These are phyloP conservation scores for Epirrita christyi DNA, from an alignment of 2,888 invertebrate genomes.

Conservation along the genomic window DNA sequence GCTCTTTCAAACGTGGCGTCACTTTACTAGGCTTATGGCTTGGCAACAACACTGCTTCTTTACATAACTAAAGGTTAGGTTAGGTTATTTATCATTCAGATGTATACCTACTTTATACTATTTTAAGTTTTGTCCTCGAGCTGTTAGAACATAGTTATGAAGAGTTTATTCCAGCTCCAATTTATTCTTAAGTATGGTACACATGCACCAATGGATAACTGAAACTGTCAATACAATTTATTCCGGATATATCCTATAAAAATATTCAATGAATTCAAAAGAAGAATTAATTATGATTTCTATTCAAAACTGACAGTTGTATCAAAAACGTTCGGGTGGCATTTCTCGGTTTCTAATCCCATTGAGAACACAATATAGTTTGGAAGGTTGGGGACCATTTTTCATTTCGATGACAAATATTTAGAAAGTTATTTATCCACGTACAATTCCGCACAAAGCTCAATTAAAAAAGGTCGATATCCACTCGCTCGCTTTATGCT, in stretches of 20 bases:
- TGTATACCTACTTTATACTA: background rate
- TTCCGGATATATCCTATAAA: conserved; percentile 60
- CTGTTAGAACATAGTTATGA: background rate
- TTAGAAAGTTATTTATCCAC: conserved; percentile 82
- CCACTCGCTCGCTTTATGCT: conserved; percentile 64
- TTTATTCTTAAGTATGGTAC: conserved; percentile 5
- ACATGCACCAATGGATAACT: conserved; percentile 25
- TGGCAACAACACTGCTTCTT: conserved; percentile 50
- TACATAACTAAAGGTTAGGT: conserved; percentile 60
- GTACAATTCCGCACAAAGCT: conserved; percentile 66
- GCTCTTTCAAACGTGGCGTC: conserved; percentile 61
- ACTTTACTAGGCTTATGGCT: conserved; percentile 59
- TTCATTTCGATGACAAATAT: conserved; percentile 83
- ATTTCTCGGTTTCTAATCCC: conserved; percentile 80
- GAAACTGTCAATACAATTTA: conserved; percentile 44
- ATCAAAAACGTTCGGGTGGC: conserved; percentile 66
- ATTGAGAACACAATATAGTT: conserved; percentile 72
- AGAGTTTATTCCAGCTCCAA: conserved; percentile 7
- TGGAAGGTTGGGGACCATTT: conserved; percentile 70
- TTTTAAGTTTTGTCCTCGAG: background rate
- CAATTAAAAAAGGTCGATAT: conserved; percentile 72
- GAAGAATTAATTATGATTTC: conserved; percentile 65
- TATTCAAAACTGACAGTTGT: conserved; percentile 60
- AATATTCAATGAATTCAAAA: conserved; percentile 55
- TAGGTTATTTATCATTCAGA: background rate